These are phyloP conservation scores for Falco columbarius DNA, from an alignment of 2,797 vertebrate genomes.

Conservation along the genomic window DNA sequence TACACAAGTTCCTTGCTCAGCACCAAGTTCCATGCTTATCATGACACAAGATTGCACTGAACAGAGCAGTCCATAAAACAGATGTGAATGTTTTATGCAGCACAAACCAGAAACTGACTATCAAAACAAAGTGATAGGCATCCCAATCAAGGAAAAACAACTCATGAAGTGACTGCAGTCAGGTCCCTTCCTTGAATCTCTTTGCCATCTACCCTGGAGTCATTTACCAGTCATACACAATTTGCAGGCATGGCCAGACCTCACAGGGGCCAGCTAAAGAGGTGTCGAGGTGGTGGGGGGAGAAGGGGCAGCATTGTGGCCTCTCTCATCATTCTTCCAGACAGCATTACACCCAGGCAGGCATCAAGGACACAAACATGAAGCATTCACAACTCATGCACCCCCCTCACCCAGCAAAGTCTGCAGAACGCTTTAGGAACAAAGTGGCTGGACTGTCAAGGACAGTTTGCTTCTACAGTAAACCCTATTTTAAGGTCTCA, in stretches of 20 bases:
- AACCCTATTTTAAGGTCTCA: background rate
- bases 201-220: background rate
- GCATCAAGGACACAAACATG: background rate
- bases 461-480: background rate
- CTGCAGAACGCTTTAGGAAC: background rate
- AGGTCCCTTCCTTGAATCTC: background rate
- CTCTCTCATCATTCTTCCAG: background rate
- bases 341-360: background rate
- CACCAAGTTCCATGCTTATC: fast-evolving
- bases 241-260: background rate
- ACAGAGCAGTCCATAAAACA: background rate
- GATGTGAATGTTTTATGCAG: fast-evolving
- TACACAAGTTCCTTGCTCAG: background rate
- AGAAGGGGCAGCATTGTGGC: background rate
- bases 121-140: background rate
- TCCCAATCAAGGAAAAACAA: fast-evolving
- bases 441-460: background rate
- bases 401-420: background rate
- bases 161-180: background rate
- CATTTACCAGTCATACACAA: fast-evolving
- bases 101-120: background rate
- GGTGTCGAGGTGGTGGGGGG: background rate
- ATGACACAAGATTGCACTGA: fast-evolving
- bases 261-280: fast-evolving
- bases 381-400: background rate